Base-by-base conservation (phyloP, 2,113 vertebrate genomes). In the Oxyura jamaicensis region DNA sequence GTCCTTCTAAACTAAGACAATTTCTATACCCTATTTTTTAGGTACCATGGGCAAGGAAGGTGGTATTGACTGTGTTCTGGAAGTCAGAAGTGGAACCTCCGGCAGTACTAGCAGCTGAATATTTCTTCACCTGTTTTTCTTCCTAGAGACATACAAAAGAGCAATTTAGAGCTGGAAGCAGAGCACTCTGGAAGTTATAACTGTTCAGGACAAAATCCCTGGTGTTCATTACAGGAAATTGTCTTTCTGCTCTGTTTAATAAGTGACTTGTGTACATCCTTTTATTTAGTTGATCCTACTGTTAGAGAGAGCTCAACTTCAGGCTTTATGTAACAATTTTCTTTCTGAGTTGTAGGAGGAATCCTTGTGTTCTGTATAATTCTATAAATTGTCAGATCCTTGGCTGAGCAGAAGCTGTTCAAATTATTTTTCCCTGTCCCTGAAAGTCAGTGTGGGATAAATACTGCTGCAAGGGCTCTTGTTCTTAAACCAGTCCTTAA, bases 161-260 rank as follows among this genome's bases (percentile, higher is more conserved):
- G 46, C 36, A 53, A 26, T 62, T 74, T 79, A 83, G 67, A 67
- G 41, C 46, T 94, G 35, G 52, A 83, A 83, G 7, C 62, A 41
- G n/a, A 88, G 52, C 58, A 59, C 23, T 55, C 93, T 88, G 84
- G 80, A 91, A 83, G 58, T 75, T 83, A 63, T 72, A 93, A 83
- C 48, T 33, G 12, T 63, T 91, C 36, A 59, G 39, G 58, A 84
- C 46, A 93, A 86, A 94, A 67, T 89, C 81, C 56, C 46, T 26
- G 5, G 29, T 72, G 81, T 73, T 72, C 67, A 42, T 88, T 71
- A 41, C 52, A 89, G 91, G 84, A 96, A 93, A 91, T 86, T 72
- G 46, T 63, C 17, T 86, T 83, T 79, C 56, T 92, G 23, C 31
- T 69, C 15, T 85, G 39, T 74, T 94, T 82, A 87, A 76, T 62